Conservation (phyloP, 2,888 invertebrate species). For the Mesoligia furuncula region DNA sequence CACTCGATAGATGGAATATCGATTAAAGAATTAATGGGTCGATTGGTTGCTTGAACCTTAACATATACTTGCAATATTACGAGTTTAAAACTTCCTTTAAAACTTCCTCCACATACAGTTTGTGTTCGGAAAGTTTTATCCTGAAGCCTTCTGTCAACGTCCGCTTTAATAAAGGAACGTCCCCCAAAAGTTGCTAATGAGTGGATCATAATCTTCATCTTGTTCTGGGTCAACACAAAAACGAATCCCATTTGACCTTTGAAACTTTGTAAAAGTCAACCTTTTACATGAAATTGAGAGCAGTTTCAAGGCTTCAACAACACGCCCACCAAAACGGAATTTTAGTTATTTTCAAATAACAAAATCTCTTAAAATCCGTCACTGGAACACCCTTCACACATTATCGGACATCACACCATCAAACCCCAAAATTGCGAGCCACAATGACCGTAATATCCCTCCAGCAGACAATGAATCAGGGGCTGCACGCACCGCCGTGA, state of each 20-base stretch:
- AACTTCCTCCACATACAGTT: constrained; percentile 1
- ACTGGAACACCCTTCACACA: constrained; percentile 46
- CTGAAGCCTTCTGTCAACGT: constrained; percentile 21
- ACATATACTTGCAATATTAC: background rate
- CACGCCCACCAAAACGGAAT: constrained; percentile 6
- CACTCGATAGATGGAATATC: background rate
- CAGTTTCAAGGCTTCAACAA: background rate
- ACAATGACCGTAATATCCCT: constrained; percentile 55
- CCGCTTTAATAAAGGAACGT: constrained; percentile 32
- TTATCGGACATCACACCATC: constrained; percentile 46
- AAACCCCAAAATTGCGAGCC: constrained; percentile 40
- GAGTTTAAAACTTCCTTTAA: background rate
- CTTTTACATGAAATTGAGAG: constrained; percentile 29
- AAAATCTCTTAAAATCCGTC: constrained; percentile 44
- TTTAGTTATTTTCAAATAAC: constrained; percentile 18
- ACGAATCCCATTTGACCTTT: constrained; percentile 36
- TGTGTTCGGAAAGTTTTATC: background rate
- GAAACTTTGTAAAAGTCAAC: constrained; percentile 21
- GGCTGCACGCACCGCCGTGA: constrained; percentile 54
- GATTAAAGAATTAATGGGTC: background rate
- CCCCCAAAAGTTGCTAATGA: constrained; percentile 45
- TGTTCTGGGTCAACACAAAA: constrained; percentile 36
- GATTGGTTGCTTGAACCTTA: background rate
- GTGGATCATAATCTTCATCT: constrained; percentile 42
- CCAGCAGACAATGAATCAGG: constrained; percentile 57